These are phyloP conservation scores for Cyphomyrus plagiostoma DNA, from an alignment of 2,113 vertebrate species.

Conservation along the genomic window DNA sequence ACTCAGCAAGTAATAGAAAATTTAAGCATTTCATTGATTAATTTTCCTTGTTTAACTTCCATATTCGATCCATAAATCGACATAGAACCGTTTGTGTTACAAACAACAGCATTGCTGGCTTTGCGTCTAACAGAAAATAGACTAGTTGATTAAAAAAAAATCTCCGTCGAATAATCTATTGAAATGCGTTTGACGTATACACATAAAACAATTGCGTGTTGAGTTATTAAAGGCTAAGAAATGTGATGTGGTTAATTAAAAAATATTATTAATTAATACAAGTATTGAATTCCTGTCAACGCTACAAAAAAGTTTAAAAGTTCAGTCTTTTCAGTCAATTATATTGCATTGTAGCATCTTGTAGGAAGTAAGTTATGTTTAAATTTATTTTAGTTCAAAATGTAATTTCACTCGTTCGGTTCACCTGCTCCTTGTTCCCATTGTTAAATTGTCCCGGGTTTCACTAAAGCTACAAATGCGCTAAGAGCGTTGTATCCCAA, in stretches of 20 bases:
- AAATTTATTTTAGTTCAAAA: not conserved
- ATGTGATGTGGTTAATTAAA: not conserved
- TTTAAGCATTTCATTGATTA: not conserved
- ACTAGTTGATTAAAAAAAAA: not conserved
- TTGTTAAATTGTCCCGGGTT: not conserved
- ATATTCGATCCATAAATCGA: not conserved
- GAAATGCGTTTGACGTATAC: not conserved
- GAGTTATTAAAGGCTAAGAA: not conserved
- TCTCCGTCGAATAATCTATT: not conserved
- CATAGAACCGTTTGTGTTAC: not conserved
- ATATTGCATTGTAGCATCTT: not conserved
- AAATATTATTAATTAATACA: not conserved
- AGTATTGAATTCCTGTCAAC: not conserved
- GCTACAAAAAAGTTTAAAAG: not conserved
- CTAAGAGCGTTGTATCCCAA: not conserved
- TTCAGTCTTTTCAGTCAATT: not conserved
- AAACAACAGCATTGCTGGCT: not conserved
- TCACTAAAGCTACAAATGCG: not conserved
- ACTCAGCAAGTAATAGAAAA: not conserved
- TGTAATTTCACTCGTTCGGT: not conserved
- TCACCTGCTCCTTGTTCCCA: not conserved
- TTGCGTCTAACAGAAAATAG: not conserved
- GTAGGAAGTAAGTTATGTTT: not conserved
- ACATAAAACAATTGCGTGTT: not conserved
- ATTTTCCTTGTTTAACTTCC: not conserved